A percentile compares a stretch with the other conserved stretches of the same genome.
Conservation (phyloP, 2,888 invertebrate genomes). For the Philonicus albiceps region DNA sequence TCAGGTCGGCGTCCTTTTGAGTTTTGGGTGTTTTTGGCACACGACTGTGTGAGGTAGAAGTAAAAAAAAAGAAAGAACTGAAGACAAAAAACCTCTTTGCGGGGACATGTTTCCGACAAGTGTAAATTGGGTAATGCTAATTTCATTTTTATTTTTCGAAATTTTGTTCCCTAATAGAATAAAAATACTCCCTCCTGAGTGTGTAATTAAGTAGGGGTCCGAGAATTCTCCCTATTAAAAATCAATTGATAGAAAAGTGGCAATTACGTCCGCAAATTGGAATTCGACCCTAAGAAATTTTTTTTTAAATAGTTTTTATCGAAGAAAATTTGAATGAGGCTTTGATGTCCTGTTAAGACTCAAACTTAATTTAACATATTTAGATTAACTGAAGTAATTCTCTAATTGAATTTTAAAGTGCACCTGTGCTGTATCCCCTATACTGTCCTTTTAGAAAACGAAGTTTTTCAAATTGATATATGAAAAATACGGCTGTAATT, state of each 20-base stretch:
- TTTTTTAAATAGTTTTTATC: not conserved
- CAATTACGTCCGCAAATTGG: constrained; percentile 14
- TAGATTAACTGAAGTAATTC: no score
- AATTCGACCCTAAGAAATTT: not conserved
- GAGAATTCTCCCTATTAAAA: not conserved
- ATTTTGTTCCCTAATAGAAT: not conserved
- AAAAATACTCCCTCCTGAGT: not conserved
- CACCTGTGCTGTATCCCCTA: no score
- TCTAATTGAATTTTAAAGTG: no score
- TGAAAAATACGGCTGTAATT: no score
- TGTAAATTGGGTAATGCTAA: constrained; percentile 32
- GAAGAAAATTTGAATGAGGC: not conserved
- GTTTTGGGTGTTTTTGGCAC: not conserved
- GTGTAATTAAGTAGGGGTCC: not conserved
- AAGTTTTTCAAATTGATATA: no score
- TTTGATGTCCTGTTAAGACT: not conserved
- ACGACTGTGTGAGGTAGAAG: not conserved
- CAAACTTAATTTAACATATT: not conserved
- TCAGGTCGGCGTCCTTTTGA: not conserved
- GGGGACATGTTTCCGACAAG: constrained; percentile 24
- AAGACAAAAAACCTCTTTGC: not conserved
- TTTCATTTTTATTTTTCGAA: constrained; percentile 11
- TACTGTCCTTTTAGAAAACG: no score
- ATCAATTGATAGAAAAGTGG: constrained; percentile 4
- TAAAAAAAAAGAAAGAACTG: not conserved